Base-by-base conservation (phyloP, 2,113 vertebrate genomes). In the Eudyptes chrysolophus region DNA sequence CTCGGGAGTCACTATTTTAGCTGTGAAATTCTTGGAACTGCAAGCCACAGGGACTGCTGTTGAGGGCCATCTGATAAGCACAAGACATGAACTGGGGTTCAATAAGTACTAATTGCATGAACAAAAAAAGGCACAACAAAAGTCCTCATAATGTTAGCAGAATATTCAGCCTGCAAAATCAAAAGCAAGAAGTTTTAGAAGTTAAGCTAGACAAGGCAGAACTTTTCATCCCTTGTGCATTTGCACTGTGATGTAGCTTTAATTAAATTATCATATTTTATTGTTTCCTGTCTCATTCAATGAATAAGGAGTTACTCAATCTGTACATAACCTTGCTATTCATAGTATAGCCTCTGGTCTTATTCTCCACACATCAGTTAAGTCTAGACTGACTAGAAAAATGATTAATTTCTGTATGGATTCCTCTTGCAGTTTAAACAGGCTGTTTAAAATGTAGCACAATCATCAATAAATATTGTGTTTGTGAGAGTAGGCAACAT, bases 261-360 rank as follows among this genome's bases (percentile, higher is more conserved):
- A 97, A 95, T 93, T 84, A 93, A 74, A 93, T 90, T 85, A 77
- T 30, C 48, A 42, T 89, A 72, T 92, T 93, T 88, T 84, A 87
- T 92, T 90, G 19, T 96, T 90, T 92, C 29, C 60, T 90, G 48
- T 90, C 88, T 94, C 68, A 66, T 81, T 90, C 64, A 89, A 64
- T 84, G 64, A 95, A 62, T 51, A 79, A 75, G 22, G 38, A 68
- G 65, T 81, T 86, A 61, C n/a, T 79, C 76, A 71, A 36, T 69
- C 61, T 85, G 25, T 58, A 42, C 0, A 0, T 84, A 70, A 74
- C 46, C 32, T 88, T 86, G 38, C 32, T 95, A 62, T 83, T 86
- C 38, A 34, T 9, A 18, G 18, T 84, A 66, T 74, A 86, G 71
- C 51, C 75, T 74, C 71, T 78, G 38, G 42, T 76, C 38, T 64